A percentile compares a stretch with the other conserved stretches of the same genome.
phyloP scores from a whole-genome alignment of 2,113 vertebrate species.

The Scopus umbretta region DNA sequence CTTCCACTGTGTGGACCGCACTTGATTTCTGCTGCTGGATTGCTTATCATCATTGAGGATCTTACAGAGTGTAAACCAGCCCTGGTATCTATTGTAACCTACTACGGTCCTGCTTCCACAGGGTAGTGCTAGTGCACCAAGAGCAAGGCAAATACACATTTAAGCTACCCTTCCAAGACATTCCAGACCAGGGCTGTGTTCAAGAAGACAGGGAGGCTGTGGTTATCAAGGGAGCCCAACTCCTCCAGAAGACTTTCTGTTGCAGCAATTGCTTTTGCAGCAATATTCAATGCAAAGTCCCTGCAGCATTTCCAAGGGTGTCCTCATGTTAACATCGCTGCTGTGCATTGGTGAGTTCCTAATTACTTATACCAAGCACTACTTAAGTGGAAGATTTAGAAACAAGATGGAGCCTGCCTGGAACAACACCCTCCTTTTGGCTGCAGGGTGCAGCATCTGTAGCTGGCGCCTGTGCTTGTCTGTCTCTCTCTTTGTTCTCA shows the following conservation, averaged over 20 bases:
- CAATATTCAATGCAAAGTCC: not conserved
- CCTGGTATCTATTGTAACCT: not conserved
- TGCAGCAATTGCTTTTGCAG: not conserved
- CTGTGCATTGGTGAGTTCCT: not conserved
- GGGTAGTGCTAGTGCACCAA: not conserved
- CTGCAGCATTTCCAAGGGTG: not conserved
- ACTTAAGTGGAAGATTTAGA: not conserved
- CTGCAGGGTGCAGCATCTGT: constrained; percentile 35
- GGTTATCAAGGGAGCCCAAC: not conserved
- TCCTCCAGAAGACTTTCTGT: not conserved
- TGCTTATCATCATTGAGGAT: not conserved
- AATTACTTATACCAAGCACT: not conserved
- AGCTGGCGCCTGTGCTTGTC: constrained; percentile 40
- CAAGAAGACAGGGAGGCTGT: not conserved
- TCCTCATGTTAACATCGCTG: not conserved
- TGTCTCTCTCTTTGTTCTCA: constrained; percentile 40
- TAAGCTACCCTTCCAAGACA: not conserved
- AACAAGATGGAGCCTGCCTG: constrained; percentile 52
- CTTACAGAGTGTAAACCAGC: not conserved
- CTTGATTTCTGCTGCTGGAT: not conserved
- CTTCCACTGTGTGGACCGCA: not conserved
- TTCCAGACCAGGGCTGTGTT: not conserved
- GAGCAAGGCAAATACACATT: not conserved
- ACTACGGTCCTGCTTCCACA: not conserved
- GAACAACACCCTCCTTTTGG: constrained; percentile 34